Base-by-base conservation (phyloP, 2,797 vertebrate species). In the Apogon talboti region DNA sequence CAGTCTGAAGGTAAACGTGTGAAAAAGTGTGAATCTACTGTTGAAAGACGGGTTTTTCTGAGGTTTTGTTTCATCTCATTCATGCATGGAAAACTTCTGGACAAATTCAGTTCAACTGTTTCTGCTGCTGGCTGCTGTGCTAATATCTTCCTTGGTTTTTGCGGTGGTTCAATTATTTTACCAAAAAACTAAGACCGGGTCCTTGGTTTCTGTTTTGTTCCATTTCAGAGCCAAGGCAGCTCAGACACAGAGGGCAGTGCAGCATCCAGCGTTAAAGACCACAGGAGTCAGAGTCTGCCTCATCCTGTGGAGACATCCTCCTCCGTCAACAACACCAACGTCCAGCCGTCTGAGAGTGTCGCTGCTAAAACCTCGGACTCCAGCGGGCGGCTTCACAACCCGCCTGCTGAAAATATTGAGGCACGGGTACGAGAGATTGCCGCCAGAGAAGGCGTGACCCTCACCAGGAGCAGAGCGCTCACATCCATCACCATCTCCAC, bases 401-500 rank as follows among this genome's bases (percentile, higher is more conserved):
- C 74, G 0, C 42, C 10, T 54, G 16, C 1, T 10, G 56, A 56
- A 8, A 79, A 84, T 8, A 24, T 82, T 28, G 87, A 86, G 10
- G 57, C 76, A 3, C 33, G 52, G 38, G 76, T 91, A 1, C 48
- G 61, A 18, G 87, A 91, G 63, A 89, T 92, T 2, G 87, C 87
- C 4, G 82, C 75, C 19, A 76, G 83, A 76, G 88, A 92, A 72
- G 84, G 79, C 4, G 47, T 86, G 0, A 44, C 5, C 2, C 47
- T 82, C 43, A 40, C 67, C 2, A 63, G 62, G 13, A 78, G 78
- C 28, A 37, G 71, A 16, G 88, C 91, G 14, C 81, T 94, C 47
- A 81, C 91, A 6, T 93, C 94, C 2, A 91, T 94, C 74, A 91
- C 91, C 45, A 93, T 91, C n/a, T 57, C 94, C 46, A 92, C 94